Evolutionary conservation across 2,888 invertebrate species (phyloP).

Genomic region (Calameuta idolon): DNA sequence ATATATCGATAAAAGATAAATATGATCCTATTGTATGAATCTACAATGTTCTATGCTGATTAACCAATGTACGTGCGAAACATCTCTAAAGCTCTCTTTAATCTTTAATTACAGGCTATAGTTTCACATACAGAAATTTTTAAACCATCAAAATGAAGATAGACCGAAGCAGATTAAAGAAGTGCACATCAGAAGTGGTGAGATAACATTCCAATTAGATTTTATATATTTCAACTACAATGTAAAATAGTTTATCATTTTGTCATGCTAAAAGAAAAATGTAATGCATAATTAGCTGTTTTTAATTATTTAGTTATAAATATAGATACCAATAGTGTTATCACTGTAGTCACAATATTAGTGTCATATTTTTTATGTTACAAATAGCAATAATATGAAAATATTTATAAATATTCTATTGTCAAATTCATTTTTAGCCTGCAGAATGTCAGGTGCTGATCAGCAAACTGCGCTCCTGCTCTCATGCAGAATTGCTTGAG

Average conservation of each 20-base stretch:
- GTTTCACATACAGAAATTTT: not conserved
- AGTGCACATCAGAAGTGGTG: conserved; percentile 85
- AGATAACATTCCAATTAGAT: conserved; percentile 45
- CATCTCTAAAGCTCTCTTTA: not conserved
- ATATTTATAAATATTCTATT: not conserved
- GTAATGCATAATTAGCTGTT: not conserved
- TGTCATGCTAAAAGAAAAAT: not conserved
- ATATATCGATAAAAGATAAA: not conserved
- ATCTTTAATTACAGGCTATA: not conserved
- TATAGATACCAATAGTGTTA: no score
- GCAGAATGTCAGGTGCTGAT: conserved; percentile 83
- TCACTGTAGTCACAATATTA: not conserved
- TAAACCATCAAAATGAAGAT: conserved; percentile 77
- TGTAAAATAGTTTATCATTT: no score
- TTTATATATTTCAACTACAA: not conserved
- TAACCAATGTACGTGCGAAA: not conserved
- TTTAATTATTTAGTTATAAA: no score
- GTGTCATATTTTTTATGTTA: not conserved
- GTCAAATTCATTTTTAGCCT: conserved; percentile 65
- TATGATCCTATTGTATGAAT: not conserved
- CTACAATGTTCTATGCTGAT: not conserved
- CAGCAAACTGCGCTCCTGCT: conserved; percentile 77
- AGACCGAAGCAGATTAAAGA: conserved; percentile 82
- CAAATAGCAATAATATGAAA: not conserved
- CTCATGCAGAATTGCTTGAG: conserved; percentile 74